Conservation (phyloP, 1,140 invertebrate species). For the Bombus fervidus region DNA sequence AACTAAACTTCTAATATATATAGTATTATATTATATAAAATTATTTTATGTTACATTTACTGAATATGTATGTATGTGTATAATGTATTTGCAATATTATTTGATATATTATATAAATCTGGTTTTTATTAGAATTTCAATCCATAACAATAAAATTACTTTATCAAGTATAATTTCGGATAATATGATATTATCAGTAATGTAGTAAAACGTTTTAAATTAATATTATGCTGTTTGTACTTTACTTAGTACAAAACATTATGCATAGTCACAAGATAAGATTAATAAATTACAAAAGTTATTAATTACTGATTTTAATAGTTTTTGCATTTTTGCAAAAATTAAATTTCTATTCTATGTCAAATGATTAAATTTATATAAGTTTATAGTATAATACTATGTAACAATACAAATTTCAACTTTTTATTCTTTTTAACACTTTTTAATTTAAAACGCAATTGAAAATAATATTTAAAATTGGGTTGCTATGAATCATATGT, state of each 20-base stretch:
- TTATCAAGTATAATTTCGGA: conserved; percentile 6
- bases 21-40: conserved; percentile 22
- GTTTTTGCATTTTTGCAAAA: conserved; percentile 9
- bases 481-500: no score
- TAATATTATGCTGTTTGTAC: conserved; percentile 34
- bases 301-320: conserved; percentile 19
- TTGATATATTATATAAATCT: conserved; percentile 37
- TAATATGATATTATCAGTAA: conserved; percentile 18
- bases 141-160: conserved; percentile 27
- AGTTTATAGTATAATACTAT: neutral
- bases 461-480: no score
- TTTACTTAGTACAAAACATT: conserved; percentile 24
- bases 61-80: conserved; percentile 44
- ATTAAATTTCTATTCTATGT: conserved; percentile 20
- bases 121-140: conserved; percentile 31
- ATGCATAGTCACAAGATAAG: conserved; percentile 3
- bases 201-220: conserved; percentile 23
- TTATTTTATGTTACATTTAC: conserved; percentile 32
- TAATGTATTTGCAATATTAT: conserved; percentile 41
- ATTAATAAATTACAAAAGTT: conserved; percentile 13
- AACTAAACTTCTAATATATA: conserved; percentile 19
- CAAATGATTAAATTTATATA: conserved; percentile 13
- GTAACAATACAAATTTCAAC: no score
- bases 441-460: no score
- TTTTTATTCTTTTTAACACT: no score